Percentiles rank a stretch among this genome's conserved stretches.
These are phyloP conservation scores for Philereme transversata DNA, from an alignment of 2,888 invertebrate genomes.

Conservation along the genomic window DNA sequence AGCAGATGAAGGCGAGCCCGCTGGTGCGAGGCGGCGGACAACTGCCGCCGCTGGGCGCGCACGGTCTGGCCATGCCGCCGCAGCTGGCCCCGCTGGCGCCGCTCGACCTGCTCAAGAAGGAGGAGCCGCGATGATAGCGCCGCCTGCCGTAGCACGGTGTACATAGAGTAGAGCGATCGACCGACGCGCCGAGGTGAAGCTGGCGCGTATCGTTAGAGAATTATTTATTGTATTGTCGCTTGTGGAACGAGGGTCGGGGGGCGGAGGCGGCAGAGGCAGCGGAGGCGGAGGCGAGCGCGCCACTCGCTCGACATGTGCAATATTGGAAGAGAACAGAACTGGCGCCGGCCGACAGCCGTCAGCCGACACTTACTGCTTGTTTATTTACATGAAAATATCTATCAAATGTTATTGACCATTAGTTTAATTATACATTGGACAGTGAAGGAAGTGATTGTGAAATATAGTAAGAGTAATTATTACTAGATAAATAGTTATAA, in stretches of 20 bases:
- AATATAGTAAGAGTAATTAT: constrained; percentile 70
- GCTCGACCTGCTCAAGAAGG: constrained; percentile 85
- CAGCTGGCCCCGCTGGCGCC: constrained; percentile 67
- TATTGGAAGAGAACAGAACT: constrained; percentile 65
- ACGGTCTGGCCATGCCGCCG: constrained; percentile 63
- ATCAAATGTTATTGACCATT: constrained; percentile 83
- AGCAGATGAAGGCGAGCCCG: constrained; percentile 79
- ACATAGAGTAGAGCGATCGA: constrained; percentile 50
- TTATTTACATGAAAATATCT: constrained; percentile 82
- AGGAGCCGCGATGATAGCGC: constrained; percentile 83
- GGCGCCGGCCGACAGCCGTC: constrained; percentile 60
- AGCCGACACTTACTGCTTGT: constrained; percentile 77
- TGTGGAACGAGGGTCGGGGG: constrained; percentile 48
- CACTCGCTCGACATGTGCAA: constrained; percentile 71
- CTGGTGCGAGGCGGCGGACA: constrained; percentile 63
- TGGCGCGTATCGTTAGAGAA: constrained; percentile 72
- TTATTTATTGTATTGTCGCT: constrained; percentile 79
- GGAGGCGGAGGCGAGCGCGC: constrained; percentile 55
- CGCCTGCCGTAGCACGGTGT: constrained; percentile 47
- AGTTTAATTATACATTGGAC: constrained; percentile 83
- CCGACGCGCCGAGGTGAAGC: constrained; percentile 22
- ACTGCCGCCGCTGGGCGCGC: constrained; percentile 69
- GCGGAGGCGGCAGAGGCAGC: constrained; percentile 53
- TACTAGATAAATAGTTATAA: constrained; percentile 75
- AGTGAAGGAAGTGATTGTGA: constrained; percentile 74